Conservation (phyloP, 2,888 invertebrate species). For the Podotricha telesiphe region DNA sequence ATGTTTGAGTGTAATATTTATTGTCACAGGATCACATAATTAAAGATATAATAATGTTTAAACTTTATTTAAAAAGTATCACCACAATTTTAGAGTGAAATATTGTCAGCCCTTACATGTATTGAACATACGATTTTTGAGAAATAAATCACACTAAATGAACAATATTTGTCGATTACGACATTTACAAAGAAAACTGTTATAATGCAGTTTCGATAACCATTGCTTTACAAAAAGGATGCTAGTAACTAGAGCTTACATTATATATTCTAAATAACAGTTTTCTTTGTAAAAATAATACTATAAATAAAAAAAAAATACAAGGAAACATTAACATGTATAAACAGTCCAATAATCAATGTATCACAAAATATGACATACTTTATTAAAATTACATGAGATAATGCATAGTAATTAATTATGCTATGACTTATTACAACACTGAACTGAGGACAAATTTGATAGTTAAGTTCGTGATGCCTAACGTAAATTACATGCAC, state of each 20-base stretch:
- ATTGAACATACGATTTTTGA: conserved; percentile 48
- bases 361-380: conserved; percentile 26
- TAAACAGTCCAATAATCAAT: conserved; percentile 24
- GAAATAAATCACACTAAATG: conserved; percentile 40
- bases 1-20: neutral
- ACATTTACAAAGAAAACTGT: conserved; percentile 29
- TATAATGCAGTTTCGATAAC: conserved; percentile 8
- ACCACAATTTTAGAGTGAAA: conserved; percentile 72
- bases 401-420: conserved; percentile 6
- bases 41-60: conserved; percentile 45
- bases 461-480: conserved; percentile 25
- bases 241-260: conserved; percentile 15
- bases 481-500: conserved; percentile 27
- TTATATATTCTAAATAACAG: conserved; percentile 25
- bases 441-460: conserved; percentile 32
- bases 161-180: conserved; percentile 30
- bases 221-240: conserved; percentile 17
- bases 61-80: conserved; percentile 75
- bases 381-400: conserved; percentile 10
- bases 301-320: conserved; percentile 36
- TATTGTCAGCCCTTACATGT: conserved; percentile 69
- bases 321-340: conserved; percentile 25
- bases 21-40: neutral
- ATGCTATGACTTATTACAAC: conserved; percentile 28
- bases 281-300: conserved; percentile 40